These are phyloP conservation scores for Lucilia cuprina DNA, from an alignment of 1,140 invertebrate genomes.

Conservation along the genomic window DNA sequence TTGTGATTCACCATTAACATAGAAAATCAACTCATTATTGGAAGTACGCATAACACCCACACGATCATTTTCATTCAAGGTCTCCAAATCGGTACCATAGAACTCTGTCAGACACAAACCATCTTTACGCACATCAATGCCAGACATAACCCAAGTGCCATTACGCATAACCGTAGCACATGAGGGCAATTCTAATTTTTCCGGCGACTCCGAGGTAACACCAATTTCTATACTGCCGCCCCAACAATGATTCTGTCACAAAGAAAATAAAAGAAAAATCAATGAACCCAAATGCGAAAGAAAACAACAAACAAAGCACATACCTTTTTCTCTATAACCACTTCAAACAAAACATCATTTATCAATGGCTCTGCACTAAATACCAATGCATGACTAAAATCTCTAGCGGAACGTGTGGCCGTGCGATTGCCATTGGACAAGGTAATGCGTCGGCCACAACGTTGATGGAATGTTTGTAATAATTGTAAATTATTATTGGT, in stretches of 20 bases:
- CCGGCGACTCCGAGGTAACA: conserved; percentile 84
- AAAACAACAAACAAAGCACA: background rate
- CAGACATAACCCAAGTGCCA: conserved; percentile 91
- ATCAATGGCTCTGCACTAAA: conserved; percentile 81
- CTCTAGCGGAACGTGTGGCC: conserved; percentile 77
- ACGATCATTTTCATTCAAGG: conserved; percentile 83
- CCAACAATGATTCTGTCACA: conserved; percentile 77
- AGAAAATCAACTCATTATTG: conserved; percentile 86
- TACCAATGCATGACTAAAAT: conserved; percentile 87
- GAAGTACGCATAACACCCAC: conserved; percentile 83
- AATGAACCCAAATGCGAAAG: conserved; percentile 15
- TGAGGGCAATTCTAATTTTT: conserved; percentile 79
- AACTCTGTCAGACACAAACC: conserved; percentile 79
- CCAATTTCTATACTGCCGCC: conserved; percentile 93
- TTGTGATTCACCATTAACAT: conserved; percentile 87
- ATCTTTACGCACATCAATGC: conserved; percentile 83
- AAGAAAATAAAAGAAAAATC: background rate
- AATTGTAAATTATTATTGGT: conserved; percentile 19
- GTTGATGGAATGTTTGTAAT: conserved; percentile 73
- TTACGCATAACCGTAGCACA: conserved; percentile 84
- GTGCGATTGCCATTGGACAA: conserved; percentile 83
- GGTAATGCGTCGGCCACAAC: conserved; percentile 80
- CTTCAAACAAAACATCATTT: conserved; percentile 87
- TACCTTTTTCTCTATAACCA: conserved; percentile 89
- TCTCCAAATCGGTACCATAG: conserved; percentile 85